Percentiles rank a stretch among this genome's conserved stretches.
Evolutionary conservation across 2,797 vertebrate species (phyloP).

Genomic region (Siniperca obscura): DNA sequence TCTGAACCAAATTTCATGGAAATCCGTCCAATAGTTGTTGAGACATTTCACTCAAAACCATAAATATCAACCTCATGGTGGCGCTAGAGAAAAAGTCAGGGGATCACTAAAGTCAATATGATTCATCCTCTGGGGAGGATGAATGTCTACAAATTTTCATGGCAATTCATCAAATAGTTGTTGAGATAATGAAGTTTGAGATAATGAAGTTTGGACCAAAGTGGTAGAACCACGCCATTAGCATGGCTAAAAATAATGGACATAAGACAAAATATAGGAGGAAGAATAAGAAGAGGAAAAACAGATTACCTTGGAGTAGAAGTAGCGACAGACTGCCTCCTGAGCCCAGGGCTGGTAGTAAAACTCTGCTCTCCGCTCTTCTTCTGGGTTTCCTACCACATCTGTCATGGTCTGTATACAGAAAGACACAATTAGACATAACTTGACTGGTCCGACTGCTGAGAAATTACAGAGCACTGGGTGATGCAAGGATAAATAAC

Average conservation of each 20-base stretch:
- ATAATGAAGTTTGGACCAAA: background rate
- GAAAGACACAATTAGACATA: constrained; percentile 25
- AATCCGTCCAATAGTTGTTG: no score
- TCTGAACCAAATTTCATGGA: background rate
- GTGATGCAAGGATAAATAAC: background rate
- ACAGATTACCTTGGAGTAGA: constrained; percentile 94
- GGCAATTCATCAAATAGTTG: background rate
- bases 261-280: background rate
- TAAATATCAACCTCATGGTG: background rate
- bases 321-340: constrained; percentile 98
- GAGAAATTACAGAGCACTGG: background rate
- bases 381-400: constrained; percentile 97
- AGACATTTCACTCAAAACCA: background rate
- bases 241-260: background rate
- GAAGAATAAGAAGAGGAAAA: background rate
- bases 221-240: rapidly evolving
- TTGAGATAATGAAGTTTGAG: background rate
- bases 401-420: constrained; percentile 95
- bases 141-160: background rate
- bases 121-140: background rate
- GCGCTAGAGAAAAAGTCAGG: background rate
- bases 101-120: background rate
- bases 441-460: background rate
- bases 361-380: constrained; percentile 97
- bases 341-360: constrained; percentile 99